These are phyloP conservation scores for Phalacrocorax aristotelis DNA, from an alignment of 2,113 vertebrate species.

Conservation along the genomic window DNA sequence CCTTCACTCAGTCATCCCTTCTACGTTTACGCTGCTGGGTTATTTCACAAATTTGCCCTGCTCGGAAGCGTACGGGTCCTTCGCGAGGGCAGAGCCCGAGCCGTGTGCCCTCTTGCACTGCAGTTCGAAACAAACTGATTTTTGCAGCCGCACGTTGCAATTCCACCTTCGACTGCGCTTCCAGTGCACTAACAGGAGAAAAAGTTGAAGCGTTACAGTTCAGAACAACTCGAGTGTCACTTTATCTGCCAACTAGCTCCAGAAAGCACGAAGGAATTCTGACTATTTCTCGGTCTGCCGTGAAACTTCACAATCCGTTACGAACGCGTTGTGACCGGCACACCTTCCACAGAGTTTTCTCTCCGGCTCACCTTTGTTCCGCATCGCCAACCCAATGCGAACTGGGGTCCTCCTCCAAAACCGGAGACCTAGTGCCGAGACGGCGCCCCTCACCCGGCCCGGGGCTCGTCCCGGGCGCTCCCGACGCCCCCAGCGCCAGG, in stretches of 20 bases:
- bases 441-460: background rate
- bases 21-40: background rate
- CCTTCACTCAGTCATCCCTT: background rate
- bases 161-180: background rate
- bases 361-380: background rate
- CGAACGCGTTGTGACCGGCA: background rate
- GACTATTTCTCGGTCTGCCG: background rate
- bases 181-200: background rate
- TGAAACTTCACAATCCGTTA: background rate
- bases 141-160: fast-evolving
- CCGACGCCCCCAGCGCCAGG: background rate
- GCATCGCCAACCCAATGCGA: background rate
- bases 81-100: background rate
- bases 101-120: background rate
- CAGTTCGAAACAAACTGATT: background rate
- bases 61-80: background rate
- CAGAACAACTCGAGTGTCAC: background rate
- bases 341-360: fast-evolving
- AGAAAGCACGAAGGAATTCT: background rate
- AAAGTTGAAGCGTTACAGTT: background rate
- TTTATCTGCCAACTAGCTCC: background rate
- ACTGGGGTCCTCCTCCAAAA: background rate
- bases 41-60: background rate
- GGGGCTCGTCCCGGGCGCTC: background rate
- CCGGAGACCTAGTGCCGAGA: background rate